A percentile compares a stretch with the other conserved stretches of the same genome.
Evolutionary conservation across 2,888 invertebrate genomes (phyloP).

Genomic region (Philereme vetulata): DNA sequence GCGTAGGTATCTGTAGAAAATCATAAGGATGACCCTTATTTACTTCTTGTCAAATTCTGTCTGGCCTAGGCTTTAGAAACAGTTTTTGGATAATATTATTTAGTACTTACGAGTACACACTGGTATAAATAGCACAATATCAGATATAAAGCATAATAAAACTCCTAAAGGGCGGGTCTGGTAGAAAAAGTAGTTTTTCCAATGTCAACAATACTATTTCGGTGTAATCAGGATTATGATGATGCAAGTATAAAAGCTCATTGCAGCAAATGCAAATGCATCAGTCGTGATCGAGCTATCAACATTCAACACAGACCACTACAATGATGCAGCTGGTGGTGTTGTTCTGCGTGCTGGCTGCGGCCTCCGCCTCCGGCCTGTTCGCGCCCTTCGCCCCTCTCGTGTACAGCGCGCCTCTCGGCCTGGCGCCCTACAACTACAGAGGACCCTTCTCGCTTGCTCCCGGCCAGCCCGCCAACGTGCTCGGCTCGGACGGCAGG

Average conservation of each 20-base stretch:
- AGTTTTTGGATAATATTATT: no score
- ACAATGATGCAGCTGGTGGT: constrained; percentile 83
- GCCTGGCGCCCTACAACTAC: constrained; percentile 49
- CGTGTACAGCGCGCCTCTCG: constrained; percentile 36
- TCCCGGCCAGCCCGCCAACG: constrained; percentile 74
- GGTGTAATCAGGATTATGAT: constrained; percentile 37
- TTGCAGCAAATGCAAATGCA: constrained; percentile 46
- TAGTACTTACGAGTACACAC: no score
- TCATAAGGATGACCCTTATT: no score
- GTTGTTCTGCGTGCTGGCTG: constrained; percentile 85
- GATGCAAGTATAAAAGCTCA: constrained; percentile 64
- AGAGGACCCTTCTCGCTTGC: constrained; percentile 72
- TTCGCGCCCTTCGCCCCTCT: constrained; percentile 31
- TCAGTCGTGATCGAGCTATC: constrained; percentile 63
- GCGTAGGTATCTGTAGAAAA: no score
- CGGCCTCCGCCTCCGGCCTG: constrained; percentile 71
- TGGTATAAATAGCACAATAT: background rate
- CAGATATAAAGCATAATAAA: background rate
- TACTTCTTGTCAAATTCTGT: no score
- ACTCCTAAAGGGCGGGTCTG: background rate
- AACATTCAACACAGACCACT: constrained; percentile 76
- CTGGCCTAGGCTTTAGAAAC: no score
- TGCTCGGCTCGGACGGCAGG: constrained; percentile 71
- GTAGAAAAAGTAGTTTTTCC: constrained; percentile 61
- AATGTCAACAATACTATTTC: constrained; percentile 55